Conservation (phyloP, 37 sponge, comb jelly and placozoan genomes). For the Geodia barretti region DNA sequence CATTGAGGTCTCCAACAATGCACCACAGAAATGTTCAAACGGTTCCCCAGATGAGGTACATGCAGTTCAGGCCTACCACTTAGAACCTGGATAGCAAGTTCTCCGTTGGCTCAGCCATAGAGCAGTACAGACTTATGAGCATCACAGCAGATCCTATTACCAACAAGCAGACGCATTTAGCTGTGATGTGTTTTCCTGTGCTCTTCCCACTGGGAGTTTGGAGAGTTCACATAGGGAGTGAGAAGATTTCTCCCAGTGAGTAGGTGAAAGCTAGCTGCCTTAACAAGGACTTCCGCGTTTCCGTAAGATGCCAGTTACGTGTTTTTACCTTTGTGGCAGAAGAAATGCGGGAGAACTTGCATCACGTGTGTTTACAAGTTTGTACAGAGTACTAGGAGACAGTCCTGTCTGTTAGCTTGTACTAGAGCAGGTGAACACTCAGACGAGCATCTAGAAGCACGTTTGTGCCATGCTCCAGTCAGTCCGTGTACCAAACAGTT, state of each 20-base stretch:
- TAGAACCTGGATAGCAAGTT: slow-evolving; percentile 29
- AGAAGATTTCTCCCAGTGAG: slow-evolving; percentile 41
- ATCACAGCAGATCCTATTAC: slow-evolving; percentile 41
- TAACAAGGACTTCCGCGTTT: slow-evolving; percentile 57
- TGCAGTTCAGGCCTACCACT: too few species aligned
- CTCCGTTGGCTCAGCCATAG: slow-evolving; percentile 29
- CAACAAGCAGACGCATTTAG: slow-evolving; percentile 28
- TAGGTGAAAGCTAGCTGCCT: slow-evolving; percentile 39
- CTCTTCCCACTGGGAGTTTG: slow-evolving; percentile 63
- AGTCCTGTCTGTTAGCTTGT: background rate
- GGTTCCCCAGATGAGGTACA: too few species aligned
- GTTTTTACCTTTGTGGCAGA: slow-evolving; percentile 47
- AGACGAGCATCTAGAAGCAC: slow-evolving; percentile 20
- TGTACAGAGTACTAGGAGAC: slow-evolving; percentile 17
- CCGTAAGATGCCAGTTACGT: slow-evolving; percentile 50
- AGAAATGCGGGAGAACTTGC: slow-evolving; percentile 33
- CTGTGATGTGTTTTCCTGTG: slow-evolving; percentile 48
- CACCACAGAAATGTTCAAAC: too few species aligned
- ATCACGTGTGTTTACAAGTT: slow-evolving; percentile 45
- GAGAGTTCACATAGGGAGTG: slow-evolving; percentile 56
- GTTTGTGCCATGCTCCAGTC: slow-evolving; percentile 29
- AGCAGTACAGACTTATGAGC: slow-evolving; percentile 62
- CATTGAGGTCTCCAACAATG: too few species aligned
- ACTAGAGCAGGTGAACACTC: background rate
- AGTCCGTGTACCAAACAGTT: slow-evolving; percentile 51